phyloP scores from a whole-genome alignment of 2,113 vertebrate genomes.

The Neolamprologus tretocephalus region DNA sequence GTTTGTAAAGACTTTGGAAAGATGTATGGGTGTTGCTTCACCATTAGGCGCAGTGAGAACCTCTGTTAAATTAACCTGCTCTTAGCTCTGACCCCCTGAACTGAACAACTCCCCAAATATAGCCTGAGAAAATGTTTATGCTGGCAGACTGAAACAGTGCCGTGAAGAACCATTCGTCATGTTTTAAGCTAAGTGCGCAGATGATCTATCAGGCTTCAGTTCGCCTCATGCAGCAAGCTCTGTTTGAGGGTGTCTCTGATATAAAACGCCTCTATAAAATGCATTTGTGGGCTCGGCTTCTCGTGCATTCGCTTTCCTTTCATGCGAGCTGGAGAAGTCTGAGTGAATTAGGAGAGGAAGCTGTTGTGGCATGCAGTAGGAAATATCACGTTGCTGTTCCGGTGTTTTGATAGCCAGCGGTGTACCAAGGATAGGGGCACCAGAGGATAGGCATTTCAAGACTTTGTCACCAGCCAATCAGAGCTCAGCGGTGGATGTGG shows the following conservation, averaged over 20 bases:
- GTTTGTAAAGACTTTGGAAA: conserved; percentile 28
- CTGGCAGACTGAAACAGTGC: conserved; percentile 45
- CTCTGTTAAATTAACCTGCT: conserved; percentile 21
- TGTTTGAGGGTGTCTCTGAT: not conserved
- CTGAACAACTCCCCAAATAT: conserved; percentile 27
- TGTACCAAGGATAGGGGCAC: not conserved
- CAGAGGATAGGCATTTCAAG: not conserved
- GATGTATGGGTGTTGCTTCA: conserved; percentile 26
- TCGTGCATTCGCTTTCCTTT: conserved; percentile 16
- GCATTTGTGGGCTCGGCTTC: not conserved
- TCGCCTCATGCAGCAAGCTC: not conserved
- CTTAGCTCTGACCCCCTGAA: not conserved
- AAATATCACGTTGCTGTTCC: conserved; percentile 23
- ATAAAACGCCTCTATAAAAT: not conserved
- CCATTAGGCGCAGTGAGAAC: conserved; percentile 22
- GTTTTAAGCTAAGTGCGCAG: conserved; percentile 18
- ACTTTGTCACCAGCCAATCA: not conserved
- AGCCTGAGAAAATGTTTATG: conserved; percentile 62
- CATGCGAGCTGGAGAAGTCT: not conserved
- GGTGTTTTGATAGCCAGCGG: conserved; percentile 16
- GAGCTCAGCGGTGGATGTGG: conserved; percentile 6
- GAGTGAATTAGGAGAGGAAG: not conserved
- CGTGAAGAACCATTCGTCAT: conserved; percentile 56
- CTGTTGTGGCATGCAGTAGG: not conserved
- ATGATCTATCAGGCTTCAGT: conserved; percentile 20